Base-by-base conservation (phyloP, 35 echinoderm and acorn worm species). In the Ptychodera flava region DNA sequence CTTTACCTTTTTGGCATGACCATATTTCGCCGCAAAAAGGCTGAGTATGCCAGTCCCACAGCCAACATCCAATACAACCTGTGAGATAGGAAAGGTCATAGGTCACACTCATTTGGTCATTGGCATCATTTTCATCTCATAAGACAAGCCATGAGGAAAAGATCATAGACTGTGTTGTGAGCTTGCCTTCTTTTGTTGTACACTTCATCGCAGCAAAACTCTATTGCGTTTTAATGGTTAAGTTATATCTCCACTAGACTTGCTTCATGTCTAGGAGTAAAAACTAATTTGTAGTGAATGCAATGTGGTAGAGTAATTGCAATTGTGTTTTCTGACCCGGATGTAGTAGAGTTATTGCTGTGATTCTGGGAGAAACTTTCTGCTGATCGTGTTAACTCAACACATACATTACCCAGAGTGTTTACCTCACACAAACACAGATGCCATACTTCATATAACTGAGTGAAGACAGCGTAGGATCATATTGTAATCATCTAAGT, bases 11-110 rank as follows among this genome's bases (percentile, higher is more conserved):
- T 81, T 53, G 34, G 92, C 88, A 36, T 78, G 30, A 35, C 92
- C 92, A 84, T 94, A 79, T 78, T 94, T 94, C 16, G 83, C 92
- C 79, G 84, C 86, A 75, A 90, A 78, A 85, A 94, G 81, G 37
- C 92, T 94, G 30, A 94, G 35, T 34, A 94, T 81, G 0, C 92
- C 92, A 84, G 92, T 91, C 1, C 92, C 92, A 88, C 92, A 94
- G 15, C 92, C 92, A 84, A 94, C 82, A 77, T 94, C 92, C 35
- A 94, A 81, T 12, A 94, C 92, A 75, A 94, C 92, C 92, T 94
- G 79, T 36, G 14, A 33, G 31, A 45, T 16, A 88, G 14, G 28
- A 83, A 87, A 1, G 80, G 16, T 76, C 81, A 37, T 31, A 90
- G 79, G 16, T n/a, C 0, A 31, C 15, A 36, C 86, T 1, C 27